A percentile compares a stretch with the other conserved stretches of the same genome.
These are phyloP conservation scores for Linhomoeus sp. DNA, from an alignment of 2,888 invertebrate genomes.

Conservation along the genomic window DNA sequence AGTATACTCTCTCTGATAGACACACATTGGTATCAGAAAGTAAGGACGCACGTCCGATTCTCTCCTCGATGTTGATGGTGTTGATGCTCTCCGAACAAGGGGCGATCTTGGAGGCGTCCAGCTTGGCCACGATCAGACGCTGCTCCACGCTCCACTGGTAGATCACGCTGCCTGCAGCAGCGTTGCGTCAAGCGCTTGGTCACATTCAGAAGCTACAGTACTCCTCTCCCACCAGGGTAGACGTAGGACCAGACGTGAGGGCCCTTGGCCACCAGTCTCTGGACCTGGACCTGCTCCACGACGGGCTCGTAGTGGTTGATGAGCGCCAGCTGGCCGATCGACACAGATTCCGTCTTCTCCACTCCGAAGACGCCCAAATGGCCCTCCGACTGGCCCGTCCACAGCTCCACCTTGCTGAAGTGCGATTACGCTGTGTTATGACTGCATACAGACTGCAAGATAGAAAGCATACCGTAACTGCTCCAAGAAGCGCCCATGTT, in stretches of 20 bases:
- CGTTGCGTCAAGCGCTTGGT: no score
- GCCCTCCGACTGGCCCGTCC: constrained; percentile 68
- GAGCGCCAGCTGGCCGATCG: constrained; percentile 40
- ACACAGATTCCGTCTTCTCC: constrained; percentile 35
- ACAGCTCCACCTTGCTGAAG: constrained; percentile 57
- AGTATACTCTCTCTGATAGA: no score
- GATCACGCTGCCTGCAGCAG: constrained; percentile 55
- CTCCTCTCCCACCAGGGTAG: constrained; percentile 44
- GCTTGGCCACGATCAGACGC: constrained; percentile 48
- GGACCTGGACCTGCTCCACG: constrained; percentile 45
- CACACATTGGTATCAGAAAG: no score
- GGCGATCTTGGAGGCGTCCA: constrained; percentile 74
- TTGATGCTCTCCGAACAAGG: constrained; percentile 78
- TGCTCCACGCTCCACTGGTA: constrained; percentile 60
- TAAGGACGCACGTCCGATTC: constrained; percentile 47
- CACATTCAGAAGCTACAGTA: not conserved
- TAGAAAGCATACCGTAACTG: no score
- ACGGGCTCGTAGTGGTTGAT: constrained; percentile 41
- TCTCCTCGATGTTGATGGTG: constrained; percentile 71
- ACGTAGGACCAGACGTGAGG: constrained; percentile 47
- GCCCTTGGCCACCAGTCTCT: constrained; percentile 39
- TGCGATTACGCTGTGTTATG: no score
- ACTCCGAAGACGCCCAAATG: constrained; percentile 49
- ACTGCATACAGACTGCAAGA: no score
- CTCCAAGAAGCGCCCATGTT: no score